A percentile compares a stretch with the other conserved stretches of the same genome.
These are phyloP conservation scores for Coreius guichenoti DNA, from an alignment of 2,797 vertebrate genomes.

Conservation along the genomic window DNA sequence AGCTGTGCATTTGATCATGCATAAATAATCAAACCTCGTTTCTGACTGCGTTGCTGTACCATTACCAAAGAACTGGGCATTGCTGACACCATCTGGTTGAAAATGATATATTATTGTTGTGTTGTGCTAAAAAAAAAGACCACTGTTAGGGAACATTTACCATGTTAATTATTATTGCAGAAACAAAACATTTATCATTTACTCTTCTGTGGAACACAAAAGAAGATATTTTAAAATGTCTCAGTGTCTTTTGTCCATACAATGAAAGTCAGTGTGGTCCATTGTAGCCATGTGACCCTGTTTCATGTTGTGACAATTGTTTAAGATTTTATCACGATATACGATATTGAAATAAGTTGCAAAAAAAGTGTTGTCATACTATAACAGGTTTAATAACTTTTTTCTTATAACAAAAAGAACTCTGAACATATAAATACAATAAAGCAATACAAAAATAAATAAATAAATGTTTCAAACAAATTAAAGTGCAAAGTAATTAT, in stretches of 20 bases:
- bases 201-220: background rate
- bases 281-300: too few species aligned
- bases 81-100: conserved; percentile 32
- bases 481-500: too few species aligned
- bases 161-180: background rate
- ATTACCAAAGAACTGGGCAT: conserved; percentile 12
- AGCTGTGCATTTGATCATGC: conserved; percentile 18
- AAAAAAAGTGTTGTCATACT: too few species aligned
- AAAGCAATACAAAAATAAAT: too few species aligned
- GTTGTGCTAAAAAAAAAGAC: background rate
- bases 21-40: background rate
- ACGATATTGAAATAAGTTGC: too few species aligned
- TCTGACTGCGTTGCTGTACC: background rate
- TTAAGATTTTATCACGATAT: too few species aligned
- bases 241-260: background rate
- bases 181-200: background rate
- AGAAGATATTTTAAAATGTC: background rate
- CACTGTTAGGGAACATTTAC: background rate
- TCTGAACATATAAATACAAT: too few species aligned
- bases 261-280: too few species aligned
- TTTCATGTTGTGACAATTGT: too few species aligned
- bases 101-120: background rate
- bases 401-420: too few species aligned
- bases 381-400: too few species aligned
- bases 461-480: too few species aligned